phyloP scores from a whole-genome alignment of 2,888 invertebrate genomes.

The Pegoplata infirma region DNA sequence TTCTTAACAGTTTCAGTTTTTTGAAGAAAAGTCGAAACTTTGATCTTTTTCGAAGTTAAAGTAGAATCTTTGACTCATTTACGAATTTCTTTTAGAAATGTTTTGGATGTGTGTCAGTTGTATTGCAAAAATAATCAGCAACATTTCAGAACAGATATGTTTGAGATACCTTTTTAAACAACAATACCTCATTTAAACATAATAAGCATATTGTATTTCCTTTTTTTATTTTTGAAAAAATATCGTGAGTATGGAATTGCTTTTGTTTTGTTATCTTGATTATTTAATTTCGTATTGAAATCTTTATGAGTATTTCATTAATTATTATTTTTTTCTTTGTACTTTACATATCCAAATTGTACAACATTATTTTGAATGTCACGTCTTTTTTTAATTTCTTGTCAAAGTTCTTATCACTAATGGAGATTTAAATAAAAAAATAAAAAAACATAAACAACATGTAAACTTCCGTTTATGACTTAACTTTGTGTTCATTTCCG shows the following conservation, averaged over 20 bases:
- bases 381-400: conserved; percentile 35
- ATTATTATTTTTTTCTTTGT: not conserved
- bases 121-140: too few relatives aligned
- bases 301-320: not conserved
- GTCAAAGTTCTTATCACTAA: conserved; percentile 21
- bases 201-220: not conserved
- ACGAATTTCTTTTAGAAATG: too few relatives aligned
- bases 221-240: too few relatives aligned
- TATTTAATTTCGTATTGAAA: not conserved
- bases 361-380: conserved; percentile 32
- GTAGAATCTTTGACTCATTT: too few relatives aligned
- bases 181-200: too few relatives aligned
- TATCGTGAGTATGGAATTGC: not conserved
- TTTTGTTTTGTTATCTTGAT: not conserved
- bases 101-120: too few relatives aligned
- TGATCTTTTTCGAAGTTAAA: too few relatives aligned
- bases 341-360: conserved; percentile 12
- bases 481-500: conserved; percentile 37
- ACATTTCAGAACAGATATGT: too few relatives aligned
- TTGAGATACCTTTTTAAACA: too few relatives aligned
- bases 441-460: conserved; percentile 25
- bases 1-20: too few relatives aligned
- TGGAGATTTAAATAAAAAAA: not conserved
- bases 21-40: too few relatives aligned
- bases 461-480: conserved; percentile 40